Base-by-base conservation (phyloP, 2,797 vertebrate species). In the Triplophysa bombifrons region DNA sequence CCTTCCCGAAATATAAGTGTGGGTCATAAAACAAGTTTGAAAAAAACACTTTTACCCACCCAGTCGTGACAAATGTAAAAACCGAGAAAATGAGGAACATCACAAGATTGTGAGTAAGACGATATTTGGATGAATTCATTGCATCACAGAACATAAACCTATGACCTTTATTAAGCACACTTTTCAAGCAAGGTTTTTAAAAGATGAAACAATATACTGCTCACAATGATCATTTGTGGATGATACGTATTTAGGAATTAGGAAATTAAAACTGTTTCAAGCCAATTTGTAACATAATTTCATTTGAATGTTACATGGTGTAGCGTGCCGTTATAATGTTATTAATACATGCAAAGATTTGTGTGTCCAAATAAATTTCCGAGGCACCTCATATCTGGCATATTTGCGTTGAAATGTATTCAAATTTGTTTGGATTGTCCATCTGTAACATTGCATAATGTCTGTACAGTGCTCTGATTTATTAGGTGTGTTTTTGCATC, bases 101-200 rank as follows among this genome's bases (percentile, higher is more conserved):
- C 68, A 71, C 20, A 17, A 0, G 16, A 67, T 56, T 67, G 30
- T 76, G 51, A 67, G 30, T 75, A 60, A 30, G 13, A 51, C 12
- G n/a, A 20, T 53, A 53, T 58, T 58, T 58, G 56, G 20, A 58
- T 19, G 4, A 14, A 10, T 11, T 38, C 34, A 38, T 7, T 55
- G 19, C 53, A 55, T 55, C 19, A 55, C n/a, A 55, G 53, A 20
- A 55, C 41, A 2, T n/a, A 55, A 55, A 55, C 53, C 19, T 20
- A 7, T 20, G 53, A 16, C 11, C 3, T 48, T 48, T 48, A 48
- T 14, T 48, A 9, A 41, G 38, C 38, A 48, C 46, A 48, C 48
- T 16, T 48, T 16, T 11, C 41, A 41, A 41, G 41, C 41, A 41
- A 16, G 11, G 11, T 58, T 58, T 58, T 22, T 11, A 58, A n/a